These are phyloP conservation scores for Euphydryas editha DNA, from an alignment of 2,888 invertebrate species.

Conservation along the genomic window DNA sequence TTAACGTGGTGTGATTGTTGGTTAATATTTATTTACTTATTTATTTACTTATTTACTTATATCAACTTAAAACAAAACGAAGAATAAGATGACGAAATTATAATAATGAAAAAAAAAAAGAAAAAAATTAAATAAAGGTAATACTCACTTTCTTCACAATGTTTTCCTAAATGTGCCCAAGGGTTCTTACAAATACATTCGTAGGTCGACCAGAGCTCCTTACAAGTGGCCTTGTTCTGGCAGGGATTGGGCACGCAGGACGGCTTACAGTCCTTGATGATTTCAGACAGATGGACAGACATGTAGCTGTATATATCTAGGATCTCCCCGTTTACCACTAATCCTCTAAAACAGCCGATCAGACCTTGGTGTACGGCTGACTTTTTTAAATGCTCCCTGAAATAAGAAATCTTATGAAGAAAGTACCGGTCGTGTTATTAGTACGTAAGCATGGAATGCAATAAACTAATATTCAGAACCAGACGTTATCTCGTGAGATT, in stretches of 20 bases:
- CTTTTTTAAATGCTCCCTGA: constrained; percentile 90
- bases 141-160: constrained; percentile 94
- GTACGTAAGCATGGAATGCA: too few relatives aligned
- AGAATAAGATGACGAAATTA: too few relatives aligned
- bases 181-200: constrained; percentile 96
- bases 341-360: constrained; percentile 96
- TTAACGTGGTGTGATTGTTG: too few relatives aligned
- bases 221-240: constrained; percentile 94
- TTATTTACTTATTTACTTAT: too few relatives aligned
- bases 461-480: too few relatives aligned
- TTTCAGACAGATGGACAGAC: constrained; percentile 95
- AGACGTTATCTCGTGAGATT: too few relatives aligned
- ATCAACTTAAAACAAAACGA: too few relatives aligned
- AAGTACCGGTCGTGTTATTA: not conserved
- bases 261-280: constrained; percentile 96
- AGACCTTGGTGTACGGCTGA: constrained; percentile 94
- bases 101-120: too few relatives aligned
- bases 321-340: constrained; percentile 95
- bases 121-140: not conserved
- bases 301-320: constrained; percentile 96
- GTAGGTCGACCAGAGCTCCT: constrained; percentile 96
- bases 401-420: constrained; percentile 37
- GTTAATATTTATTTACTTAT: too few relatives aligned
- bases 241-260: constrained; percentile 97
- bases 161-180: constrained; percentile 95